Conservation (phyloP, 1,140 invertebrate genomes). For the Anoplolepis gracilipes region DNA sequence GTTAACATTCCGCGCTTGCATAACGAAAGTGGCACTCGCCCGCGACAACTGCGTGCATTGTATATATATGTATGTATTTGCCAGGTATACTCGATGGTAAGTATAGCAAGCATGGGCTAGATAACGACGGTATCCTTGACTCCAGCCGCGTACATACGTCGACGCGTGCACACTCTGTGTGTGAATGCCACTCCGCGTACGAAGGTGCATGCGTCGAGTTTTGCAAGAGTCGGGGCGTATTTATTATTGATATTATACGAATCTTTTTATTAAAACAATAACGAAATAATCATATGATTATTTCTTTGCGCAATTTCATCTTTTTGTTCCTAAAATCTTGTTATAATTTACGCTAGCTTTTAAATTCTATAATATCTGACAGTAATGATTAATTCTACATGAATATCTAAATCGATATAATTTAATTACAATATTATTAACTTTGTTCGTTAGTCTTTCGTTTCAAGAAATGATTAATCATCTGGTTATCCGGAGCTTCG, state of each 20-base stretch:
- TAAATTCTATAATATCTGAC: not conserved
- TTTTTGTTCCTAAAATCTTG: not conserved
- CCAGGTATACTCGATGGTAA: slow-evolving; percentile 55
- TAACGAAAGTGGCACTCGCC: slow-evolving; percentile 70
- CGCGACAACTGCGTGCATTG: slow-evolving; percentile 18
- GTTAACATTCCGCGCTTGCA: slow-evolving; percentile 75
- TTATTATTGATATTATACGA: not conserved
- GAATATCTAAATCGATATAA: not conserved
- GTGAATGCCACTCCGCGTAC: slow-evolving; percentile 55
- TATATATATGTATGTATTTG: slow-evolving; percentile 40
- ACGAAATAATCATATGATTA: not conserved
- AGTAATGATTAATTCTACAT: not conserved
- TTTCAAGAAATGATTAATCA: not conserved
- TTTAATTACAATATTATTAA: not conserved
- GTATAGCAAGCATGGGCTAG: slow-evolving; percentile 72
- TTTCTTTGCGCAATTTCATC: not conserved
- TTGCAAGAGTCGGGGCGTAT: slow-evolving; percentile 34
- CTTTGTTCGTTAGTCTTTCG: not conserved
- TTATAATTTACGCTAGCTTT: not conserved
- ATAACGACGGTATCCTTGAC: slow-evolving; percentile 79
- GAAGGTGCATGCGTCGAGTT: slow-evolving; percentile 24
- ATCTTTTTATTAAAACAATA: not conserved
- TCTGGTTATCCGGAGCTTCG: not conserved
- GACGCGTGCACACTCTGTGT: slow-evolving; percentile 51
- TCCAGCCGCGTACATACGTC: slow-evolving; percentile 59